Evolutionary conservation across 2,797 vertebrate species (phyloP), one percentile per base, ranked within the genome.

Genomic region (Trachurus trachurus): DNA sequence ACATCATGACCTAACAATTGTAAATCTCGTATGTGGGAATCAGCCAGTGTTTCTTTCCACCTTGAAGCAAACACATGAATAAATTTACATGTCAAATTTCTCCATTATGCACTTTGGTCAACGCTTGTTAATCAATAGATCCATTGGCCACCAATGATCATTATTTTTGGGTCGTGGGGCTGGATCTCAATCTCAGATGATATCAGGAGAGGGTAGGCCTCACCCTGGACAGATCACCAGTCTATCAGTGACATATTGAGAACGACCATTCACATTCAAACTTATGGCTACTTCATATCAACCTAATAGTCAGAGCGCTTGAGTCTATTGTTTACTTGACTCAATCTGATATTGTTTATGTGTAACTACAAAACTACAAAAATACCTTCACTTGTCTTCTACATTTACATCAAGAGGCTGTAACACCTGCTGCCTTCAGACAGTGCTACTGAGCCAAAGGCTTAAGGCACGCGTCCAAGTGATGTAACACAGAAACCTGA

Each of bases 401-500:
- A 21, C 10, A 64, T 64, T 44, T 54, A 66, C 53, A 40, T 2
- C 1, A 13, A 31, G 72, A 47, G 21, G 37, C 39, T 56, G n/a
- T 2, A 34, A 21, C 10, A 17, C 10, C 26, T 58, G 17, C 64
- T 71, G 4, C 9, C 0, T 16, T 61, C 22, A n/a, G 47, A 52
- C 11, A 6, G 26, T 21, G 26, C 56, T 40, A 31, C 56, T 76
- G 53, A 71, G 22, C 65, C 53, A 63, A 42, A 17, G 61, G 71
- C 73, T 37, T 84, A 17, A 19, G 80, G 69, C 47, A 40, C 49
- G 64, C 65, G 49, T 66, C 56, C 60, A 60, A 52, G 37, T 84
- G 72, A 90, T 85, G 72, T 80, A 82, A 89, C 71, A 47, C 60
- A 15, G 61, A 82, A 85, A 85, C 77, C 80, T 19, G 83, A 69